Conservation (phyloP, 1,140 invertebrate genomes). For the Colletes latitarsis region DNA sequence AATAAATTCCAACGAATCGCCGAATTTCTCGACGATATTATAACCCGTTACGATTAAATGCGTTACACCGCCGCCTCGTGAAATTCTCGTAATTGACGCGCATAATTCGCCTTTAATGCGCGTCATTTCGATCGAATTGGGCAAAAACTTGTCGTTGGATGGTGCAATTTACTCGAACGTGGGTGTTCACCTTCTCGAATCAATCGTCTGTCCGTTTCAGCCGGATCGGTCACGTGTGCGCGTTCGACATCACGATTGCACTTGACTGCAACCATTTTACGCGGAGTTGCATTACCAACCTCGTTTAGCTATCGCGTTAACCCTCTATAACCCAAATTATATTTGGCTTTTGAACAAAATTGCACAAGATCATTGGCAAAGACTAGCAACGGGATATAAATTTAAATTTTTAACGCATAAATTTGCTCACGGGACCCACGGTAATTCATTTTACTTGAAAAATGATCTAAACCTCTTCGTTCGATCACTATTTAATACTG, state of each 20-base stretch:
- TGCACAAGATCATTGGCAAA: too few species aligned
- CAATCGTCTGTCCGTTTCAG: slow-evolving; percentile 47
- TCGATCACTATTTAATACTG: too few species aligned
- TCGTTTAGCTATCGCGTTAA: not conserved
- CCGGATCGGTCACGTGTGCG: slow-evolving; percentile 38
- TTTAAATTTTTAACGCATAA: too few species aligned
- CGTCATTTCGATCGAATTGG: not conserved
- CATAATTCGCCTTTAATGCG: not conserved
- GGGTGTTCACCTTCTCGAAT: slow-evolving; percentile 49
- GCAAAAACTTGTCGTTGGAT: not conserved
- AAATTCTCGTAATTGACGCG: not conserved
- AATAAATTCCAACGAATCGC: not conserved
- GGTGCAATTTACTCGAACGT: slow-evolving; percentile 50
- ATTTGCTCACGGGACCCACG: too few species aligned
- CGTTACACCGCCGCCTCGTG: not conserved
- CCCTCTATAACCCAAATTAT: too few species aligned
- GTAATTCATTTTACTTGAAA: too few species aligned
- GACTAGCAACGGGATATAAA: too few species aligned
- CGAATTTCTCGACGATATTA: not conserved
- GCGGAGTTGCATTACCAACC: slow-evolving; percentile 42
- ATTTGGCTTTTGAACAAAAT: too few species aligned
- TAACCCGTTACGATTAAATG: not conserved
- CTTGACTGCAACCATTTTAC: slow-evolving; percentile 52
- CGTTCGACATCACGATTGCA: slow-evolving; percentile 42
- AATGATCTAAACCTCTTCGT: too few species aligned